These are phyloP conservation scores for Caenorhabditis wallacei DNA, from an alignment of 2,888 invertebrate genomes.

Conservation along the genomic window DNA sequence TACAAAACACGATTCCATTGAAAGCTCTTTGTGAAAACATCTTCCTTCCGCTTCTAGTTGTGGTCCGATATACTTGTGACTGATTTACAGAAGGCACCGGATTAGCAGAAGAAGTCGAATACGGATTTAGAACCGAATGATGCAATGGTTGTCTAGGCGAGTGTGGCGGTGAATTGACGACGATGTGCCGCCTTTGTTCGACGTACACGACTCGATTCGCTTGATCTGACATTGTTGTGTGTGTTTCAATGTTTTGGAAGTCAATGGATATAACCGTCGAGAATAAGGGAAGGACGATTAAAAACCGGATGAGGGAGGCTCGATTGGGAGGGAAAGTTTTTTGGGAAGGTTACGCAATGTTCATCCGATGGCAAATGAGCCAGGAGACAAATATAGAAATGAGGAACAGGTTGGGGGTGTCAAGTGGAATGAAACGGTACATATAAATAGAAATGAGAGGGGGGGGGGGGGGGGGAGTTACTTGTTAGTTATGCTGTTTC, in stretches of 20 bases:
- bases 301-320: conserved; percentile 59
- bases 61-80: conserved; percentile 4
- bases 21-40: conserved; percentile 76
- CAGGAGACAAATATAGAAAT: conserved; percentile 12
- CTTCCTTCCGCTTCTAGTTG: conserved; percentile 20
- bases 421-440: conserved; percentile 37
- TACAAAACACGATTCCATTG: conserved; percentile 77
- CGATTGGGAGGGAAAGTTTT: conserved; percentile 56
- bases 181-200: conserved; percentile 59
- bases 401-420: conserved; percentile 34
- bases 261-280: conserved; percentile 54
- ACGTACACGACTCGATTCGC: conserved; percentile 66
- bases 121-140: conserved; percentile 43
- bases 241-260: neutral
- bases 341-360: conserved; percentile 28
- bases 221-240: conserved; percentile 58
- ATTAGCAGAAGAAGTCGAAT: conserved; percentile 18
- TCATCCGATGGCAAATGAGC: conserved; percentile 5
- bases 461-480: neutral
- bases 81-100: conserved; percentile 4
- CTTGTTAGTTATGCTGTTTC: conserved; percentile 51
- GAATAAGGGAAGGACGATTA: conserved; percentile 38
- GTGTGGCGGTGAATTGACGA: conserved; percentile 36
- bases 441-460: conserved; percentile 36
- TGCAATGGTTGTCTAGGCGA: conserved; percentile 18